phyloP scores from a whole-genome alignment of 2,797 vertebrate species.

The Anabas testudineus region DNA sequence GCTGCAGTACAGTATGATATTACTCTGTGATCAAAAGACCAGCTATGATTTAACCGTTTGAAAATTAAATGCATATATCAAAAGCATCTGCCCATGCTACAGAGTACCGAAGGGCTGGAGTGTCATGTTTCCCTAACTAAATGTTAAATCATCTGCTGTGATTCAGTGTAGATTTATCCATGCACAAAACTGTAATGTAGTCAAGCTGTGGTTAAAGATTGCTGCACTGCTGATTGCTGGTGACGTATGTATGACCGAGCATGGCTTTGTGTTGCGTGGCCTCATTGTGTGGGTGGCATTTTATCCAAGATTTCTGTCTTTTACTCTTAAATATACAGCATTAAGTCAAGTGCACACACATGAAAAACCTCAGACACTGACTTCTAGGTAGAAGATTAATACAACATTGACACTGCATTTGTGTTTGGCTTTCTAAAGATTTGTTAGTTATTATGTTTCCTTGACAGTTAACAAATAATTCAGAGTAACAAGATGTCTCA shows the following conservation, averaged over 20 bases:
- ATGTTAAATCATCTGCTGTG: slow-evolving; percentile 70
- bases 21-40: slow-evolving; percentile 73
- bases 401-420: neutral
- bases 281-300: slow-evolving; percentile 51
- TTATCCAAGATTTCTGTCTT: slow-evolving; percentile 18
- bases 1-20: slow-evolving; percentile 55
- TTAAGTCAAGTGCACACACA: slow-evolving; percentile 19
- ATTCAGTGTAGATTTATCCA: slow-evolving; percentile 55
- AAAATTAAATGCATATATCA: slow-evolving; percentile 75
- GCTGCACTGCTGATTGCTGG: slow-evolving; percentile 66
- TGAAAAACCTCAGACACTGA: slow-evolving; percentile 7
- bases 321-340: slow-evolving; percentile 19
- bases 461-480: neutral
- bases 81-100: slow-evolving; percentile 74
- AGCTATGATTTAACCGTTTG: slow-evolving; percentile 60
- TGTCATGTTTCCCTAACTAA: slow-evolving; percentile 73
- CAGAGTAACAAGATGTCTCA: neutral
- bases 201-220: slow-evolving; percentile 66
- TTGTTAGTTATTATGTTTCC: slow-evolving; percentile 10
- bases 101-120: slow-evolving; percentile 57
- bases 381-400: slow-evolving; percentile 4
- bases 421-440: neutral
- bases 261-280: slow-evolving; percentile 57
- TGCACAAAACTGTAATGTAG: slow-evolving; percentile 62
- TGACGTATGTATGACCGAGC: slow-evolving; percentile 50